phyloP scores from a whole-genome alignment of 2,888 invertebrate genomes.

The Rotaria macrura region DNA sequence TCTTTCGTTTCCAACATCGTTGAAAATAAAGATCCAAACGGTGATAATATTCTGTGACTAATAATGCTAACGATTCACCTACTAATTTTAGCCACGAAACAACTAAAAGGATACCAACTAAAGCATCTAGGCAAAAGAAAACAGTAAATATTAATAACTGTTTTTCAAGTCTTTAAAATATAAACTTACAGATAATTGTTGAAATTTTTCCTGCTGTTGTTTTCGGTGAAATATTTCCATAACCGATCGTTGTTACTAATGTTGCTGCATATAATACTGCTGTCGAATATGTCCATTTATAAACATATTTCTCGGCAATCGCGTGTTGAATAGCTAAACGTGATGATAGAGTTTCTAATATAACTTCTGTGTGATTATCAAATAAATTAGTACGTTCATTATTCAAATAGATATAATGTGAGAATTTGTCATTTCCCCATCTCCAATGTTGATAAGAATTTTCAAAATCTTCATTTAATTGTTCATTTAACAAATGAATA shows the following conservation, averaged over 20 bases:
- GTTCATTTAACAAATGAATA: neutral
- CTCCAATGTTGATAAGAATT: neutral
- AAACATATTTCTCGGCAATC: neutral
- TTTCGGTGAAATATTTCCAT: conserved; percentile 34
- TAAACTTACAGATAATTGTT: conserved; percentile 18
- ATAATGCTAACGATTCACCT: conserved; percentile 31
- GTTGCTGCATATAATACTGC: conserved; percentile 34
- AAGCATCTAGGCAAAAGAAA: conserved; percentile 27
- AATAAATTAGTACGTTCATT: neutral
- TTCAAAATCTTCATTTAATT: neutral
- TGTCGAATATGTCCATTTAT: conserved; percentile 30
- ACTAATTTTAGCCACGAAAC: conserved; percentile 32
- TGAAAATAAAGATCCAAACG: neutral
- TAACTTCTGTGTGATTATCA: neutral
- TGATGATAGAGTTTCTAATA: neutral
- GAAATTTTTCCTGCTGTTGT: conserved; percentile 32
- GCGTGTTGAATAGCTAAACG: neutral
- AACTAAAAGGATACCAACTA: conserved; percentile 35
- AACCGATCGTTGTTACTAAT: conserved; percentile 35
- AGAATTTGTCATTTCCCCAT: neutral
- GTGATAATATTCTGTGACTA: conserved; percentile 21
- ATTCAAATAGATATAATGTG: neutral
- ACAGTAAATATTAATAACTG: too few species aligned
- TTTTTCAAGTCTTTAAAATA: too few species aligned
- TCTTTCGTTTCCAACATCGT: neutral